Conservation (phyloP, 2,888 invertebrate genomes). For the Artemia sinica region DNA sequence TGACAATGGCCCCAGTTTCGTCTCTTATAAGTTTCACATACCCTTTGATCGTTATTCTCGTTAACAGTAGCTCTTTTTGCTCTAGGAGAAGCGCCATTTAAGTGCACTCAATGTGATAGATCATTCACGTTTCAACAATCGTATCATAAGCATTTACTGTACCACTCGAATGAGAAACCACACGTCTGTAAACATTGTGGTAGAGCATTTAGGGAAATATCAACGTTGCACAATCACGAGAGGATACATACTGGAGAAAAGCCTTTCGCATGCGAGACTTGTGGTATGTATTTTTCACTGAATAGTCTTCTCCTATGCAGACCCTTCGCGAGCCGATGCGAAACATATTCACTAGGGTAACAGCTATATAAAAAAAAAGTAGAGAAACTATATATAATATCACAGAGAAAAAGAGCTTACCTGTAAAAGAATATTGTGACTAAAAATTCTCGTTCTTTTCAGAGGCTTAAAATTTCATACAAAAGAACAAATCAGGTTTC, state of each 20-base stretch:
- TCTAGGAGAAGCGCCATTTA: constrained; percentile 70
- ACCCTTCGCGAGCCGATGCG: too few species aligned
- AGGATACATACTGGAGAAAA: constrained; percentile 67
- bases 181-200: constrained; percentile 56
- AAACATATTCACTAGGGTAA: neutral
- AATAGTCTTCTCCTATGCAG: too few species aligned
- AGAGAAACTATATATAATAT: too few species aligned
- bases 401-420: too few species aligned
- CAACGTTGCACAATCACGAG: constrained; percentile 69
- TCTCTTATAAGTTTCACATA: too few species aligned
- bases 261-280: constrained; percentile 69
- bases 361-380: too few species aligned
- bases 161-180: constrained; percentile 70
- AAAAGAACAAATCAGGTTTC: too few species aligned
- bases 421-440: too few species aligned
- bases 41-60: too few species aligned
- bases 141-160: constrained; percentile 68
- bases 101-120: constrained; percentile 59
- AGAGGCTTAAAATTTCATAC: too few species aligned
- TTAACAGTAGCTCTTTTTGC: neutral
- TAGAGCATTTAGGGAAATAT: constrained; percentile 64
- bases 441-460: too few species aligned
- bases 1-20: too few species aligned
- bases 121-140: constrained; percentile 78
- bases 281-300: constrained; percentile 41